A percentile compares a stretch with the other conserved stretches of the same genome.
Evolutionary conservation across 1,140 invertebrate species (phyloP).

Genomic region (Tetranychus urticae): DNA sequence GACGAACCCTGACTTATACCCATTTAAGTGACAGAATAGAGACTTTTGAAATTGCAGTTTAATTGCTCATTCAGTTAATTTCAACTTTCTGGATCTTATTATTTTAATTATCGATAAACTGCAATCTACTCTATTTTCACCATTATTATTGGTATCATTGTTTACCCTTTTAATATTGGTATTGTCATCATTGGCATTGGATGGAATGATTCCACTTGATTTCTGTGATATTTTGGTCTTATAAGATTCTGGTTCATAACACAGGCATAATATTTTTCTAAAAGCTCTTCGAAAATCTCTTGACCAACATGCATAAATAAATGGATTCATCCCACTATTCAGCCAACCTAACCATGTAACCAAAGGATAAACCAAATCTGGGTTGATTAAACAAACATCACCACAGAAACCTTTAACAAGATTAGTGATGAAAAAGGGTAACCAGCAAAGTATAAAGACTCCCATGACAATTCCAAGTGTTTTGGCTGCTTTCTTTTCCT

Average conservation of each 20-base stretch:
- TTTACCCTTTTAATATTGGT: no score
- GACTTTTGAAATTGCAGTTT: no score
- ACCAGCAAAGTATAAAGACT: constrained; percentile 88
- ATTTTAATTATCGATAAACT: no score
- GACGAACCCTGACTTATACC: no score
- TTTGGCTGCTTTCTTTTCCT: constrained; percentile 31
- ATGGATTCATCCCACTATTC: constrained; percentile 91
- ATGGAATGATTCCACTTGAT: no score
- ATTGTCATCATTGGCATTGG: no score
- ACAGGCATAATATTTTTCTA: constrained; percentile 15
- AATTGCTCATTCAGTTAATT: no score
- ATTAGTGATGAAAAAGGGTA: constrained; percentile 95
- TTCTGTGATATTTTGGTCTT: no score
- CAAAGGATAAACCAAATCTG: constrained; percentile 67
- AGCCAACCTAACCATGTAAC: constrained; percentile 98
- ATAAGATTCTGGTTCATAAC: not conserved
- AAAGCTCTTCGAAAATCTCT: constrained; percentile 61
- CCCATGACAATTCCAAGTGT: constrained; percentile 43
- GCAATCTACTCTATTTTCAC: no score
- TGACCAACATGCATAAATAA: constrained; percentile 91
- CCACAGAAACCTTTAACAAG: constrained; percentile 61
- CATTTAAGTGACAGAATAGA: no score
- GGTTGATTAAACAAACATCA: constrained; percentile 45
- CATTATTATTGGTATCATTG: no score
- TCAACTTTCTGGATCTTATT: no score